phyloP scores from a whole-genome alignment of 2,113 vertebrate genomes.

The Corythoichthys haematopterus region DNA sequence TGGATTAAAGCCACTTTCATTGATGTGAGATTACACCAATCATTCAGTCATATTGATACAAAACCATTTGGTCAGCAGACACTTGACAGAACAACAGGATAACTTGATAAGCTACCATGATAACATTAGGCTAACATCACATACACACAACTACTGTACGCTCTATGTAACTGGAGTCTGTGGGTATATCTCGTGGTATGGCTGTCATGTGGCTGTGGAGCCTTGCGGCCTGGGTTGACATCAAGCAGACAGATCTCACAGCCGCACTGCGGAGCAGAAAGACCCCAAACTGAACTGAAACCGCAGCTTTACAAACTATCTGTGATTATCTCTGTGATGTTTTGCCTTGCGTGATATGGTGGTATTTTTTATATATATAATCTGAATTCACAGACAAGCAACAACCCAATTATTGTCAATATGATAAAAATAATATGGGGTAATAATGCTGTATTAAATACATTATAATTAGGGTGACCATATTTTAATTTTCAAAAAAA shows the following conservation, averaged over 20 bases:
- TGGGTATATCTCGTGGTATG: conserved; percentile 48
- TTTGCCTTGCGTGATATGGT: neutral
- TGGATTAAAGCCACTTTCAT: neutral
- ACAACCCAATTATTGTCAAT: neutral
- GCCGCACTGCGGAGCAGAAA: conserved; percentile 10
- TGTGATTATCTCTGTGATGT: neutral
- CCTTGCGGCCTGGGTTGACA: conserved; percentile 37
- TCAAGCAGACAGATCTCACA: conserved; percentile 25
- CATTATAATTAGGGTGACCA: no score
- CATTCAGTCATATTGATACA: neutral
- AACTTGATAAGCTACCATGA: conserved; percentile 30
- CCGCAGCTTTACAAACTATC: conserved; percentile 6
- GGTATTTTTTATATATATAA: neutral
- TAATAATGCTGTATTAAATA: neutral
- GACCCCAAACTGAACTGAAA: conserved; percentile 20
- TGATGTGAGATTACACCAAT: neutral
- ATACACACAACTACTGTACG: conserved; percentile 7
- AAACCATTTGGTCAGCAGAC: neutral
- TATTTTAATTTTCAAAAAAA: no score
- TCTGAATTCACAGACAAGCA: no score
- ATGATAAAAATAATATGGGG: neutral
- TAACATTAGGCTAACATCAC: conserved; percentile 45
- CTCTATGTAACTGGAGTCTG: conserved; percentile 43
- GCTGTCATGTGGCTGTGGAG: conserved; percentile 35
- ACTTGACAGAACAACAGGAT: conserved; percentile 26